A percentile compares a stretch with the other conserved stretches of the same genome.
phyloP scores from a whole-genome alignment of 30 jellyfish, hydroid and myxozoan species.

The Turritopsis rubra region DNA sequence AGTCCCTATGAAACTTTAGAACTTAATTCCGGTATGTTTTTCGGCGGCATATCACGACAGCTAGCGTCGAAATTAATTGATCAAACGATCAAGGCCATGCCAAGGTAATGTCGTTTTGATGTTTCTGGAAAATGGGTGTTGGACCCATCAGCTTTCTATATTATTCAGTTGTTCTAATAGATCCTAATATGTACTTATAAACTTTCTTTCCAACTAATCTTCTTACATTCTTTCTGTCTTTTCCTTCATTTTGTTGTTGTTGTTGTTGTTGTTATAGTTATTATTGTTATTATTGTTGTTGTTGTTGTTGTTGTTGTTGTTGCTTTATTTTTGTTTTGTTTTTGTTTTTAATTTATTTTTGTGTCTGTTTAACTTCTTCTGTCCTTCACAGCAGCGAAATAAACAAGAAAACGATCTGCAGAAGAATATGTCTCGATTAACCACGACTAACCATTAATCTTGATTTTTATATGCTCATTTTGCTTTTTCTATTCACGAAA shows the following conservation, averaged over 20 bases:
- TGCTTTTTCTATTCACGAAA: constrained; percentile 30
- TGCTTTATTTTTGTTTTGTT: no score
- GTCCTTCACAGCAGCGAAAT: neutral
- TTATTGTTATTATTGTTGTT: no score
- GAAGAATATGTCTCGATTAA: constrained; percentile 6
- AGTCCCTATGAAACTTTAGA: constrained; percentile 19
- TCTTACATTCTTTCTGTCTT: no score
- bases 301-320: no score
- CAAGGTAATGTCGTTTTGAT: constrained; percentile 17
- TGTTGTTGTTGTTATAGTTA: no score
- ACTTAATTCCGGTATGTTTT: constrained; percentile 19
- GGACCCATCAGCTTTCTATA: no score
- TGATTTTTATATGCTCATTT: constrained; percentile 34
- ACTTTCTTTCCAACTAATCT: no score
- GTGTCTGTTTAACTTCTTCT: no score
- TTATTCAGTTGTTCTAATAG: no score
- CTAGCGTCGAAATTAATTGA: constrained; percentile 14
- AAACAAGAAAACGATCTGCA: neutral
- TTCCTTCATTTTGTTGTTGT: no score
- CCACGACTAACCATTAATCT: constrained; percentile 30
- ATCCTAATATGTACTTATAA: no score
- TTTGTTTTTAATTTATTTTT: no score
- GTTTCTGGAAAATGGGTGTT: neutral
- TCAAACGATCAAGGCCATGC: constrained; percentile 10
- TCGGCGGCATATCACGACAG: constrained; percentile 27